Percentiles rank a stretch among this genome's conserved stretches.
These are phyloP conservation scores for Lacerta agilis DNA, from an alignment of 2,797 vertebrate species.

Conservation along the genomic window DNA sequence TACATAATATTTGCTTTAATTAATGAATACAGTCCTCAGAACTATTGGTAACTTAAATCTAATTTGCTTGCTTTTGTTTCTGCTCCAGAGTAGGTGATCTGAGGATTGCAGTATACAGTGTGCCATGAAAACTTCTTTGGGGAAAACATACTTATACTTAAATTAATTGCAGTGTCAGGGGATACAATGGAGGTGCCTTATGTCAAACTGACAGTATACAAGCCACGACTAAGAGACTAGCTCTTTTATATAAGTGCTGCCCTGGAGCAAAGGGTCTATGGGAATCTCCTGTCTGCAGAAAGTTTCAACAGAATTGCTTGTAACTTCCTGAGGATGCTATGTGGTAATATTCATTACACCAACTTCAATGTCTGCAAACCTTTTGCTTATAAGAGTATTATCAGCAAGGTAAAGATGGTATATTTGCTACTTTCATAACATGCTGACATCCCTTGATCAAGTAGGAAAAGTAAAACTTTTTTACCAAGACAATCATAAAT, in stretches of 20 bases:
- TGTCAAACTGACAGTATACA: neutral
- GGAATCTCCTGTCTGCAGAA: neutral
- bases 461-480: neutral
- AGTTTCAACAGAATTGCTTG: neutral
- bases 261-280: neutral
- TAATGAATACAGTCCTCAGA: neutral
- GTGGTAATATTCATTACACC: neutral
- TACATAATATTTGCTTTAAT: neutral
- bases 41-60: neutral
- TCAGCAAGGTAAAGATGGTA: neutral
- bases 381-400: neutral
- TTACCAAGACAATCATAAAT: neutral
- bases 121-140: neutral
- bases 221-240: neutral
- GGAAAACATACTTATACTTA: fast-evolving
- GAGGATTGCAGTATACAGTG: neutral
- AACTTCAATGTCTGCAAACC: neutral
- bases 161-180: neutral
- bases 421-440: slow-evolving; percentile 7
- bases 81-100: neutral
- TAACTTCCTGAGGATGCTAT: neutral
- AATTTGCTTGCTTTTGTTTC: neutral
- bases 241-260: neutral
- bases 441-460: neutral
- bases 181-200: neutral